Evolutionary conservation across 2,113 vertebrate species (phyloP).

Genomic region (Oryctolagus cuniculus): DNA sequence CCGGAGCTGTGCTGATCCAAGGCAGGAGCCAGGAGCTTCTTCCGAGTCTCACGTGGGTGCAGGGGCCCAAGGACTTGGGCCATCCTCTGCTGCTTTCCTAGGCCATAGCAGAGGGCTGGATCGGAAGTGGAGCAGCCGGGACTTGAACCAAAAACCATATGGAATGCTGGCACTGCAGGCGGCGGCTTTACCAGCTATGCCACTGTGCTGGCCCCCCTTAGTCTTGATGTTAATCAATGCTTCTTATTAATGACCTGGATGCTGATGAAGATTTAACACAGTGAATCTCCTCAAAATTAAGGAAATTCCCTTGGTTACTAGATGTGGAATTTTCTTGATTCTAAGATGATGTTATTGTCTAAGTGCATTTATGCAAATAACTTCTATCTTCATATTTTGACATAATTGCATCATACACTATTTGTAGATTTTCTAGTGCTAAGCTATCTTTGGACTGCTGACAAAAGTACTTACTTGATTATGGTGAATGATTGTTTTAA

Average conservation of each 20-base stretch:
- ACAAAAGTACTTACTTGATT: background rate
- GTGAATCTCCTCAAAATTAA: background rate
- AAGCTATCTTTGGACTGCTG: background rate
- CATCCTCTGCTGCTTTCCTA: no score
- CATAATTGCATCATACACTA: constrained; percentile 29
- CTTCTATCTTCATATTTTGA: background rate
- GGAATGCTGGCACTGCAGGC: no score
- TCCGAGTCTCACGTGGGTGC: no score
- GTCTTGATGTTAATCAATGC: background rate
- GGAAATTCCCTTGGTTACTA: background rate
- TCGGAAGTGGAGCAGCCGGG: no score
- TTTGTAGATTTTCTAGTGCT: constrained; percentile 31
- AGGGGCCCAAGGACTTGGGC: no score
- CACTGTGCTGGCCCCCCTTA: no score
- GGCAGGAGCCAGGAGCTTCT: no score
- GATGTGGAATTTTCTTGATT: background rate
- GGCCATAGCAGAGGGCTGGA: no score
- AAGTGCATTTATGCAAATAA: constrained; percentile 20
- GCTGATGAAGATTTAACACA: background rate
- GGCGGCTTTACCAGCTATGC: no score
- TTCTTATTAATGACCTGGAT: background rate
- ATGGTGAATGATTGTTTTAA: background rate
- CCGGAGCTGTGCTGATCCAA: no score
- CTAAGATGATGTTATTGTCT: constrained; percentile 19
- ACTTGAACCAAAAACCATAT: no score